A percentile compares a stretch with the other conserved stretches of the same genome.
Conservation (phyloP, 2,113 vertebrate genomes). For the Poeciliopsis occidentalis region DNA sequence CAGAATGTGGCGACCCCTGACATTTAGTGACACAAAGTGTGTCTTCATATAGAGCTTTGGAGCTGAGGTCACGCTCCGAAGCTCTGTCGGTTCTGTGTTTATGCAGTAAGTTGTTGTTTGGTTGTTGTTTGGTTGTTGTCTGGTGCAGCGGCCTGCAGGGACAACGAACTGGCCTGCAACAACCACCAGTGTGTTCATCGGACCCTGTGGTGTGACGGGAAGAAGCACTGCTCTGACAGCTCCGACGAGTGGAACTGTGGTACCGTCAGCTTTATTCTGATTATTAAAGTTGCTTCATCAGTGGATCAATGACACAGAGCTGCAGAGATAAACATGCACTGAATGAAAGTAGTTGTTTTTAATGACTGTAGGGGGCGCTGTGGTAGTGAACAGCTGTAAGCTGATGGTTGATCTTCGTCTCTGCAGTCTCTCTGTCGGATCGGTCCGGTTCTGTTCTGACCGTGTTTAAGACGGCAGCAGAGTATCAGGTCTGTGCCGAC, state of each 20-base stretch:
- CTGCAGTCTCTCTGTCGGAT: slow-evolving; percentile 85
- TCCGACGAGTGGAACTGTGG: slow-evolving; percentile 97
- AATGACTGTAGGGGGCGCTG: too few relatives aligned
- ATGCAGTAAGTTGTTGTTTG: too few relatives aligned
- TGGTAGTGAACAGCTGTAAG: background rate
- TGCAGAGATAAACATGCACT: too few relatives aligned
- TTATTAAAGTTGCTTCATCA: too few relatives aligned
- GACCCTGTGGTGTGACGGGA: slow-evolving; percentile 91
- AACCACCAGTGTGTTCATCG: slow-evolving; percentile 90
- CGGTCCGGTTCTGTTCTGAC: slow-evolving; percentile 80
- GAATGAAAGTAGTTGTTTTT: too few relatives aligned
- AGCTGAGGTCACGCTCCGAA: too few relatives aligned
- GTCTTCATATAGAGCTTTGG: too few relatives aligned
- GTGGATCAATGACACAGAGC: too few relatives aligned
- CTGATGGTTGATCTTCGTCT: background rate
- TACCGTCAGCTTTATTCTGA: slow-evolving; percentile 43
- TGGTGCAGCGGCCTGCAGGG: slow-evolving; percentile 85
- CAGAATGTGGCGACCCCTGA: too few relatives aligned
- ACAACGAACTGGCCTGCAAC: slow-evolving; percentile 86
- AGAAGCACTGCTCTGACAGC: slow-evolving; percentile 87
- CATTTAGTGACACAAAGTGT: too few relatives aligned
- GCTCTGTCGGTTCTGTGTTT: too few relatives aligned
- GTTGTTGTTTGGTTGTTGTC: background rate
- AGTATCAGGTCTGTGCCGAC: slow-evolving; percentile 90
- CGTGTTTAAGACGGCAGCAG: slow-evolving; percentile 83